phyloP scores from a whole-genome alignment of 2,797 vertebrate genomes.

The Fundulus diaphanus region DNA sequence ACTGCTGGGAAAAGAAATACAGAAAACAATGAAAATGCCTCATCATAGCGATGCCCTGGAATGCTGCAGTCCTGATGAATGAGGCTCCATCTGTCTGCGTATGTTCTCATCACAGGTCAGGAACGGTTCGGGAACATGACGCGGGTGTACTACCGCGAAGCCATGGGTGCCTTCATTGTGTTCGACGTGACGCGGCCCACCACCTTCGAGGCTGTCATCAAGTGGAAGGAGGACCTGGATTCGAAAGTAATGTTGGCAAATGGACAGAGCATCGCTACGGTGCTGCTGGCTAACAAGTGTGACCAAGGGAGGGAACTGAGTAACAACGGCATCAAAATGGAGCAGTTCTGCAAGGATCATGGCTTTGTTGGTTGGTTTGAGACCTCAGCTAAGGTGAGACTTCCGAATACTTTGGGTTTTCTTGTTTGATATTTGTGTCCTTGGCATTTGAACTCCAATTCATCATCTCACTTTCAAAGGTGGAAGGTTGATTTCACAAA shows the following conservation, averaged over 20 bases:
- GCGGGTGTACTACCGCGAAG: conserved; percentile 97
- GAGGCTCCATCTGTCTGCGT: conserved; percentile 16
- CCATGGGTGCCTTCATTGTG: conserved; percentile 96
- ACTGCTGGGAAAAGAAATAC: conserved; percentile 28
- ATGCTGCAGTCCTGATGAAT: conserved; percentile 1
- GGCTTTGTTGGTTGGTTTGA: conserved; percentile 97
- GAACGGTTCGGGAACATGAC: conserved; percentile 99
- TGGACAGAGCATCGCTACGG: conserved; percentile 90
- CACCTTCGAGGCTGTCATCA: conserved; percentile 94
- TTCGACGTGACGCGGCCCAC: conserved; percentile 94
- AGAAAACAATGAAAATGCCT: conserved; percentile 46
- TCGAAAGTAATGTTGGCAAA: conserved; percentile 92
- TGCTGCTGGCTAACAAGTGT: conserved; percentile 97
- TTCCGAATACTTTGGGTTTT: not conserved
- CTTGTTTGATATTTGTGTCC: not conserved
- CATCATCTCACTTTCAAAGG: not conserved
- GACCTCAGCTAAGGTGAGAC: conserved; percentile 95
- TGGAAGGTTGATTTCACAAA: not conserved
- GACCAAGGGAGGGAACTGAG: conserved; percentile 91
- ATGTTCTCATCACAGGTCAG: conserved; percentile 84
- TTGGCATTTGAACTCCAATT: not conserved
- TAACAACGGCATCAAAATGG: conserved; percentile 92
- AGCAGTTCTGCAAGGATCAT: conserved; percentile 97
- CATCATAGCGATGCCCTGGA: conserved; percentile 7
- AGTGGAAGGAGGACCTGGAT: conserved; percentile 99